Percentiles rank a stretch among this genome's conserved stretches.
phyloP scores from a whole-genome alignment of 2,797 vertebrate species.

The Galago senegalensis region DNA sequence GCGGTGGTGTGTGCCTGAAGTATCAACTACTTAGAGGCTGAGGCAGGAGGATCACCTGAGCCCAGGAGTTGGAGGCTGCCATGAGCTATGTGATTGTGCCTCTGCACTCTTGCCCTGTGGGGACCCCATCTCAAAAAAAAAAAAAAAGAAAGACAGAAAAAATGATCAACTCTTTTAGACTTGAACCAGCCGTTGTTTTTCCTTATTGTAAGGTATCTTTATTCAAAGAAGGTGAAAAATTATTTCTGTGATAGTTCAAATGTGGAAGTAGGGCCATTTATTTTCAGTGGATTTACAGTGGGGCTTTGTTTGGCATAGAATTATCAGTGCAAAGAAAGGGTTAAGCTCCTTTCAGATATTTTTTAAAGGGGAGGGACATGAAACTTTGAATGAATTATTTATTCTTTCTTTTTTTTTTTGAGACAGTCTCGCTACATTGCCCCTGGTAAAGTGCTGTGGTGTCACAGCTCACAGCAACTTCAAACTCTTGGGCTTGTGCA shows the following conservation, averaged over 20 bases:
- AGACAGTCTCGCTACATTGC: too few species aligned
- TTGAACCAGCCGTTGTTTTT: neutral
- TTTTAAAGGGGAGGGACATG: neutral
- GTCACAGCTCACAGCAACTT: too few species aligned
- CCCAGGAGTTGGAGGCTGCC: neutral
- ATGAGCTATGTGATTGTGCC: neutral
- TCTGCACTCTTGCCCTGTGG: neutral
- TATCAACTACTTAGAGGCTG: neutral
- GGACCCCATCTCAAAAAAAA: too few species aligned
- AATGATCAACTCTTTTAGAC: neutral
- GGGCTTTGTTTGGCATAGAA: slow-evolving; percentile 43
- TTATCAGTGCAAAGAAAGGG: slow-evolving; percentile 6
- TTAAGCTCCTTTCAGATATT: neutral
- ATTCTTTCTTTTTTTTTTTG: neutral
- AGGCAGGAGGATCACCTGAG: neutral
- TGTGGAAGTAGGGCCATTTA: neutral
- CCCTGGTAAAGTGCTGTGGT: too few species aligned
- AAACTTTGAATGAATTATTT: slow-evolving; percentile 2
- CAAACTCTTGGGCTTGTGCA: too few species aligned
- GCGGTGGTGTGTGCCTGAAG: neutral
- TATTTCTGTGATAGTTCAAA: neutral
- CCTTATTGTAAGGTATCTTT: neutral
- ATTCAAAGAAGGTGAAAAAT: neutral
- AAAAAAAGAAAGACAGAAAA: neutral
- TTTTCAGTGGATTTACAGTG: neutral